Base-by-base conservation (phyloP, 2,888 invertebrate species). In the Acholoe squamosa region DNA sequence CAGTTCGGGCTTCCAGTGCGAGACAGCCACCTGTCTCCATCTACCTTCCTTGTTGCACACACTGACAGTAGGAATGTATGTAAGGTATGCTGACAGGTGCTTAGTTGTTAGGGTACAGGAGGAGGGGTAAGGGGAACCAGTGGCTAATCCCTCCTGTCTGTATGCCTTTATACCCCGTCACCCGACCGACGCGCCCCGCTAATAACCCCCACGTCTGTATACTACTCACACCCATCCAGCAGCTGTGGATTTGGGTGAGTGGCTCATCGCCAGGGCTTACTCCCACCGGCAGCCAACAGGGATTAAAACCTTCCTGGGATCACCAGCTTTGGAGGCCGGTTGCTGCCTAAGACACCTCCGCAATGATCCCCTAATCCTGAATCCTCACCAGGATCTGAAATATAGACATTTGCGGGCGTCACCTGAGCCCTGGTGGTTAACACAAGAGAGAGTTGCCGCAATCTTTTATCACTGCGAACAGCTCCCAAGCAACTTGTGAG, bases 291-390 rank as follows among this genome's bases (percentile, higher is more conserved):
- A 71, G 71, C 71, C 71, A 1, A 5, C n/a, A 14, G 71, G 71
- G 71, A 71, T 71, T 71, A 71, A 71, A 71, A 71, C 71, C 71
- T 71, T 71, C 14, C 71, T 71, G 71, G 43, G 71, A 71, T 71
- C 71, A 71, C 3, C 71, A 71, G 71, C 25, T 71, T 71, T 71
- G 71, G 14, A 0, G 28, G n/a, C 25, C 3, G 71, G 25, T 25
- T 3, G 31, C 71, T 71, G 71, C 71, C 71, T 71, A 71, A 71
- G 71, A 71, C 71, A 71, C 71, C 25, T 22, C 71, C 14, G 71
- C 71, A 71, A 71, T 71, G 71, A 71, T 71, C 71, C 71, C 71
- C 28, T 71, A 71, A 71, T 71, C 71, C 71, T 22, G 71, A 71
- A 71, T 71, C 71, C 25, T 61, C 61, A 61, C 22, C 61, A 61